A percentile compares a stretch with the other conserved stretches of the same genome.
phyloP scores from a whole-genome alignment of 2,797 vertebrate species.

The Tarsius wallacei region DNA sequence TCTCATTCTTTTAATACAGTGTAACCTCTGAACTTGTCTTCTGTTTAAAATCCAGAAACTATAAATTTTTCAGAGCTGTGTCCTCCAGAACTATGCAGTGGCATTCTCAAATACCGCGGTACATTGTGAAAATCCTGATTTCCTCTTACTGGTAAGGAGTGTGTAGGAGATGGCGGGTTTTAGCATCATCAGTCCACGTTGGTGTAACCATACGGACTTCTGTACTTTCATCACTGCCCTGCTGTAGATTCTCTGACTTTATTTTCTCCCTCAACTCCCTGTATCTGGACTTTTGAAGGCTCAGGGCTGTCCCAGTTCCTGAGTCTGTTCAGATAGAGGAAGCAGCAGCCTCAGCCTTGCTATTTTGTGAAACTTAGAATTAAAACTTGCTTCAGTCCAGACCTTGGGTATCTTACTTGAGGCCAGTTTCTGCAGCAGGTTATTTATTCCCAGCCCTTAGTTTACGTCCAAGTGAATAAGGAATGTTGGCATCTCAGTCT shows the following conservation, averaged over 20 bases:
- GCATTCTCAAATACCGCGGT: background rate
- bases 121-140: background rate
- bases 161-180: background rate
- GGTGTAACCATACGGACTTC: background rate
- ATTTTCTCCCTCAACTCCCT: background rate
- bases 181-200: background rate
- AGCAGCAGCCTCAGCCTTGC: background rate
- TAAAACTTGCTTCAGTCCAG: background rate
- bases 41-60: conserved; percentile 35
- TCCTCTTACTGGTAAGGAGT: background rate
- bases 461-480: background rate
- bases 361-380: background rate
- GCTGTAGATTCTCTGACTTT: background rate
- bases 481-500: background rate
- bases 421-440: background rate
- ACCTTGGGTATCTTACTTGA: background rate
- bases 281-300: background rate
- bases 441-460: background rate
- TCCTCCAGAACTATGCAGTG: background rate
- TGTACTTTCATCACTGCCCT: background rate
- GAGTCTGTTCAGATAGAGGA: background rate
- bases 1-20: background rate
- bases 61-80: background rate
- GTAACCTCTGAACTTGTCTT: background rate
- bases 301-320: background rate